A percentile compares a stretch with the other conserved stretches of the same genome.
phyloP scores from a whole-genome alignment of 1,140 invertebrate genomes.

The Hyphantria cunea region DNA sequence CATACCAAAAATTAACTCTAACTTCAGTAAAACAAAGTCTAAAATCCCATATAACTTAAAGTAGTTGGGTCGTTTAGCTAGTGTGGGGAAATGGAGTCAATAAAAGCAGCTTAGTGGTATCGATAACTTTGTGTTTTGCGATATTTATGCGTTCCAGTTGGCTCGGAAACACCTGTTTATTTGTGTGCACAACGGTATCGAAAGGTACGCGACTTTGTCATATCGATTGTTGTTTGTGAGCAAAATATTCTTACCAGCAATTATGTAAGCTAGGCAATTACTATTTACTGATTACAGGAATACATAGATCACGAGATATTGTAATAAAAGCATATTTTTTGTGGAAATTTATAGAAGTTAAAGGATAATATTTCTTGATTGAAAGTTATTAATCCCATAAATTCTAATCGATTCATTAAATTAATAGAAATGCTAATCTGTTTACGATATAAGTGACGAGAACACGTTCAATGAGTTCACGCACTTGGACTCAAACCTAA shows the following conservation, averaged over 20 bases:
- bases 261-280: no score
- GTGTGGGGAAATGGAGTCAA: constrained; percentile 61
- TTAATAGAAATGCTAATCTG: no score
- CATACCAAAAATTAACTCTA: constrained; percentile 34
- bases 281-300: no score
- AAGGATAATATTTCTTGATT: no score
- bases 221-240: constrained; percentile 35
- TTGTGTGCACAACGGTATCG: constrained; percentile 29
- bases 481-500: no score
- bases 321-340: no score
- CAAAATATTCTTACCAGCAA: constrained; percentile 18
- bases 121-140: constrained; percentile 76
- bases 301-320: no score
- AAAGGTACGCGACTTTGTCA: constrained; percentile 40
- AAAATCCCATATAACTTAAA: constrained; percentile 16
- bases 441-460: no score
- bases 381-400: no score
- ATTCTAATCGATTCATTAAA: no score
- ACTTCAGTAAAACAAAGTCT: constrained; percentile 21
- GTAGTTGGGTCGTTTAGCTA: constrained; percentile 48
- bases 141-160: constrained; percentile 74
- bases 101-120: constrained; percentile 73
- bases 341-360: no score
- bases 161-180: constrained; percentile 55
- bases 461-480: no score